phyloP scores from a whole-genome alignment of 2,888 invertebrate species.

The Ochropleura plecta region DNA sequence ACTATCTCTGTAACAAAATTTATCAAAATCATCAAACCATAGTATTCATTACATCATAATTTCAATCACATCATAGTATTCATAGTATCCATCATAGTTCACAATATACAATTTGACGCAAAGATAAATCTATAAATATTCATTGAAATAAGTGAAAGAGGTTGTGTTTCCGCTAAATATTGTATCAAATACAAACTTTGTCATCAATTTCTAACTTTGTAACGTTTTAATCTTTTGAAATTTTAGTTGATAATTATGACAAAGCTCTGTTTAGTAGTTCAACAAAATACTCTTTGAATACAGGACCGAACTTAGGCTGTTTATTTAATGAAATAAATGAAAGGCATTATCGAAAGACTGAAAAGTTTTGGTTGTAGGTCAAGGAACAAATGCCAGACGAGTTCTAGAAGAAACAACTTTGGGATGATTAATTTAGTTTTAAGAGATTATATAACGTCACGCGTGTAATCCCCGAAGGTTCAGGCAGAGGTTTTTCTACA shows the following conservation, averaged over 20 bases:
- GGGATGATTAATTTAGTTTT: neutral
- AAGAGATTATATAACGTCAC: neutral
- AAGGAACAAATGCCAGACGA: constrained; percentile 7
- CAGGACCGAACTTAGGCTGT: constrained; percentile 7
- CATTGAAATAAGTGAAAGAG: neutral
- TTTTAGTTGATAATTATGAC: constrained; percentile 52
- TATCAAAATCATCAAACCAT: no score
- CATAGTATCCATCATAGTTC: neutral
- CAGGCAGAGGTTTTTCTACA: no score
- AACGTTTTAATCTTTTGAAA: constrained; percentile 41
- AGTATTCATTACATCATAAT: no score
- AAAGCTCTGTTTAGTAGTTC: constrained; percentile 32
- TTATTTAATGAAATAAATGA: constrained; percentile 33
- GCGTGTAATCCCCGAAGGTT: neutral
- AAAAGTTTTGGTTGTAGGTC: constrained; percentile 11
- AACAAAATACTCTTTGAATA: constrained; percentile 16
- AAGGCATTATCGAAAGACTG: constrained; percentile 25
- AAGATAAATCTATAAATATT: neutral
- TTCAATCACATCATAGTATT: no score
- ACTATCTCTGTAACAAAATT: no score
- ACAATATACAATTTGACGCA: neutral
- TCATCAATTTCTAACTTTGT: constrained; percentile 46
- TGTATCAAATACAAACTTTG: constrained; percentile 35
- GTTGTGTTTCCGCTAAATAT: neutral
- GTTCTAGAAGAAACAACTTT: constrained; percentile 7